These are phyloP conservation scores for Timema cristinae DNA, from an alignment of 2,888 invertebrate genomes.

Conservation along the genomic window DNA sequence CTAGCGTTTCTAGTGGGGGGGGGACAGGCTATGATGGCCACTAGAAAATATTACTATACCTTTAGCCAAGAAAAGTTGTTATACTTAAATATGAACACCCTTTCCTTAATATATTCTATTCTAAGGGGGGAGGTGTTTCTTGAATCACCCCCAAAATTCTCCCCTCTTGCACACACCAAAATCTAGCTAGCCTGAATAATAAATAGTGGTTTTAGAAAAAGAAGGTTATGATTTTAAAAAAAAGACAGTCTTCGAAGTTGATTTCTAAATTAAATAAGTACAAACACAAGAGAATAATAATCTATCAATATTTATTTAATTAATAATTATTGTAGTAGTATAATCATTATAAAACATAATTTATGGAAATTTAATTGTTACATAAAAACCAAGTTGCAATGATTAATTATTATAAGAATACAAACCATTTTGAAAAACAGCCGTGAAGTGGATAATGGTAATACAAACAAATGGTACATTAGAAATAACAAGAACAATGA, in stretches of 20 bases:
- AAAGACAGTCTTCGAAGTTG: background rate
- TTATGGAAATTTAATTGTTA: conserved; percentile 26
- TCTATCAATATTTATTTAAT: conserved; percentile 29
- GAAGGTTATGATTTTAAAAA: too few relatives aligned
- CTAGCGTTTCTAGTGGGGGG: too few relatives aligned
- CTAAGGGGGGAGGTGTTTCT: background rate
- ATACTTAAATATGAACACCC: too few relatives aligned
- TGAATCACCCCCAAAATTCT: too few relatives aligned
- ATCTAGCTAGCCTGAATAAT: too few relatives aligned
- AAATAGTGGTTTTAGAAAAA: too few relatives aligned
- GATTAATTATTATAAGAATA: conserved; percentile 15
- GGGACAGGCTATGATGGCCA: too few relatives aligned
- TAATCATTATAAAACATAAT: conserved; percentile 28
- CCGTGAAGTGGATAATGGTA: conserved; percentile 3
- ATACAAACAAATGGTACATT: background rate
- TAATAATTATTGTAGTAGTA: conserved; percentile 25
- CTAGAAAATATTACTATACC: too few relatives aligned
- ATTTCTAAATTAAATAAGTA: background rate
- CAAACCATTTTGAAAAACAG: conserved; percentile 2
- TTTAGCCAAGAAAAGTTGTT: too few relatives aligned
- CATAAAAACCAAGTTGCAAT: conserved; percentile 21
- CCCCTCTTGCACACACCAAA: too few relatives aligned
- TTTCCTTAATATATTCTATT: background rate
- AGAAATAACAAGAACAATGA: too few relatives aligned
- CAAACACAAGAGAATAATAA: conserved; percentile 24